Conservation (phyloP, 2,888 invertebrate species). For the Coelogynopora nodosa region DNA sequence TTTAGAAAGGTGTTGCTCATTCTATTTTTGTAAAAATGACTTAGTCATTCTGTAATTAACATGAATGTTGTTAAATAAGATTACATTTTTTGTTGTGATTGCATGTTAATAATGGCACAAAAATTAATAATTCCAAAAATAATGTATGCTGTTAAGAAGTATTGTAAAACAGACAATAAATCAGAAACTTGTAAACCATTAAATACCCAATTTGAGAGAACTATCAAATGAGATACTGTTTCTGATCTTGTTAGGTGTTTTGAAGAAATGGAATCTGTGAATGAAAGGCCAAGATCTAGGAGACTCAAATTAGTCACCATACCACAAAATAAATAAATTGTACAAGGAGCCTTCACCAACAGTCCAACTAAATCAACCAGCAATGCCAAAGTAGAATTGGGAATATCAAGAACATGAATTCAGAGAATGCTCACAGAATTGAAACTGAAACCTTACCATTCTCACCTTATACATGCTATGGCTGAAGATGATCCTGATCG, state of each 20-base stretch:
- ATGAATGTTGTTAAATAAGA: neutral
- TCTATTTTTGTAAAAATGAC: too few species aligned
- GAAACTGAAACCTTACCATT: conserved; percentile 14
- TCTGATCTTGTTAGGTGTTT: neutral
- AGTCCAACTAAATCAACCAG: conserved; percentile 28
- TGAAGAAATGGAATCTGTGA: neutral
- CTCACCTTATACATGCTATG: conserved; percentile 27
- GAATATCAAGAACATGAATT: neutral
- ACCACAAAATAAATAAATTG: conserved; percentile 14
- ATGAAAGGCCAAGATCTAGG: neutral
- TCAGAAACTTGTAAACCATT: neutral
- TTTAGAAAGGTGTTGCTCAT: too few species aligned
- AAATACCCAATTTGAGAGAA: neutral
- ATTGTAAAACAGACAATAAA: conserved; percentile 1
- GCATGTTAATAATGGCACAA: neutral
- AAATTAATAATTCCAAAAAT: neutral
- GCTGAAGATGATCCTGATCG: conserved; percentile 21
- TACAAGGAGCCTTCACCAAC: neutral
- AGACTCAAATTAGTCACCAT: neutral
- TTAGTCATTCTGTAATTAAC: too few species aligned
- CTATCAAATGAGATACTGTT: conserved; percentile 12
- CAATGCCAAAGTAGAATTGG: neutral
- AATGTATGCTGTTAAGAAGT: neutral
- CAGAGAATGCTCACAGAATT: conserved; percentile 14
- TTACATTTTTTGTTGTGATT: neutral